Evolutionary conservation across 2,888 invertebrate genomes (phyloP).

Genomic region (Epiblema foenella): DNA sequence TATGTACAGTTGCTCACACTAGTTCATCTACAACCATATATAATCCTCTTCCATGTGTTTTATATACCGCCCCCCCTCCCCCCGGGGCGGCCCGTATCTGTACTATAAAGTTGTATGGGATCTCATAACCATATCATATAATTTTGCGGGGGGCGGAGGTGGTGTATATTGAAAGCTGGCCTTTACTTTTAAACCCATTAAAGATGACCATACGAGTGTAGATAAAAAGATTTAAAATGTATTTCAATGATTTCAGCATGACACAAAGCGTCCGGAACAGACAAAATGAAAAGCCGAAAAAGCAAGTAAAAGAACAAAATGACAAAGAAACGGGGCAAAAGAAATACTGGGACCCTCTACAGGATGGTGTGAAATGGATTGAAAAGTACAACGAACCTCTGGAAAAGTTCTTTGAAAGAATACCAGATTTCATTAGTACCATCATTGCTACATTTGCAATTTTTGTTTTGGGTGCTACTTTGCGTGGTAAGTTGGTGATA

Average conservation of each 20-base stretch:
- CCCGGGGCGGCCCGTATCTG: no score
- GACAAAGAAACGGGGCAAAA: slow-evolving; percentile 44
- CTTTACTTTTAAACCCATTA: no score
- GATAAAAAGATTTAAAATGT: neutral
- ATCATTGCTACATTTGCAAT: slow-evolving; percentile 85
- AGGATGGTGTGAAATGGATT: slow-evolving; percentile 85
- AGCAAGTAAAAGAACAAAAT: slow-evolving; percentile 47
- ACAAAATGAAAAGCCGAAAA: slow-evolving; percentile 26
- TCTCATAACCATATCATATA: no score
- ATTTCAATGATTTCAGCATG: slow-evolving; percentile 52
- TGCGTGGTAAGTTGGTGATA: slow-evolving; percentile 83
- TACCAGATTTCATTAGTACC: slow-evolving; percentile 83
- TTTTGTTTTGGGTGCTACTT: slow-evolving; percentile 86
- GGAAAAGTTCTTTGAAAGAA: slow-evolving; percentile 82
- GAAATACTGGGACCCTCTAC: slow-evolving; percentile 81
- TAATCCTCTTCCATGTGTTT: no score
- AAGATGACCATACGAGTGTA: no score
- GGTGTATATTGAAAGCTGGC: no score
- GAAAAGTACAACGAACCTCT: slow-evolving; percentile 83
- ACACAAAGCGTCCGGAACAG: slow-evolving; percentile 55
- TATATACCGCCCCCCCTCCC: no score
- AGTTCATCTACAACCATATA: no score
- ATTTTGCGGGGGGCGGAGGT: no score
- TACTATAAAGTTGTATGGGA: no score
- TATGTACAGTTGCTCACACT: no score